Base-by-base conservation (phyloP, 2,888 invertebrate genomes). In the Acholoe squamosa region DNA sequence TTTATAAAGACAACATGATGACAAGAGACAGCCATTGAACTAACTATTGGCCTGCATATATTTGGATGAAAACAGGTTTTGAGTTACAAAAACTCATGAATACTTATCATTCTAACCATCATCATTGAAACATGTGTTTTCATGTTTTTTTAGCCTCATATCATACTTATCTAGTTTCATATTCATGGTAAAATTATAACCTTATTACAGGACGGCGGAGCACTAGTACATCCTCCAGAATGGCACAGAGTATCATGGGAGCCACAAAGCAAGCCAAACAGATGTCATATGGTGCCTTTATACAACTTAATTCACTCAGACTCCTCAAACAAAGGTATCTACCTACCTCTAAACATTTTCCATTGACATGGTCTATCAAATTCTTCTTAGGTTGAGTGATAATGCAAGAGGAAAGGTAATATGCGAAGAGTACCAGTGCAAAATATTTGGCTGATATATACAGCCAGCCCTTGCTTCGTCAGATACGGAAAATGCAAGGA, bases 241-340 rank as follows among this genome's bases (percentile, higher is more conserved):
- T 86, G 52, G 86, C 52, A 12, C 86, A 86, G 25, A 86, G 19
- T 54, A 10, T 86, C 54, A 52, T 86, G 25, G 86, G 86, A 7
- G 52, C 86, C 25, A 52, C 86, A 19, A 19, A 52, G 28, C 86
- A 86, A 28, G 86, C 89, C 3, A 89, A 89, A 33, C 89, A 89
- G 43, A 89, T 89, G 89, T 89, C 89, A n/a, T 89, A 89, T 89
- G 61, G 61, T n/a, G 61, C 89, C 43, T 61, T 67, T 25, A 56
- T 89, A 22, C 89, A 89, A 67, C 14, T 67, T 19, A 33, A 89
- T 16, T 12, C 67, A 14, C 33, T 67, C 28, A 61, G 28, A 31
- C 56, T 89, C 14, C 54, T 89, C 19, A 89, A 67, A 33, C 22
- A 61, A 56, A 67, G 67, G 89, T 89, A 89, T n/a, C n/a, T n/a